Base-by-base conservation (phyloP, 2,797 vertebrate species). In the Morus bassanus region DNA sequence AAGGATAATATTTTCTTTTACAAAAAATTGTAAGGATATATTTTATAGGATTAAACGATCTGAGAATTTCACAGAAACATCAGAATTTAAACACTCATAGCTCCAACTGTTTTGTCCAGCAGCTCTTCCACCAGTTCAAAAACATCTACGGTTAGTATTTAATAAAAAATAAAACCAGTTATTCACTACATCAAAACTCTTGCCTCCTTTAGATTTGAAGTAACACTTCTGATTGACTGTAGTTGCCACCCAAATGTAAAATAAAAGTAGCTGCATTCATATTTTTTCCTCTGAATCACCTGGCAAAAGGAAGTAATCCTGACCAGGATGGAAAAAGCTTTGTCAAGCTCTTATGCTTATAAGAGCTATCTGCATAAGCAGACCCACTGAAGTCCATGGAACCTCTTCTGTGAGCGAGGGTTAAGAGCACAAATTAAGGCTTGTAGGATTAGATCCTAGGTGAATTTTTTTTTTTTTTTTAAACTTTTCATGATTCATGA, bases 11-110 rank as follows among this genome's bases (percentile, higher is more conserved):
- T 85, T 95, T 96, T 95, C 95, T 97, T 95, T 97, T 97, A 98
- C 96, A 97, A 96, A 98, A 98, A 97, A 93, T 48, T 95, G 79
- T 97, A 97, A 97, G 89, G 91, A 91, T 94, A 95, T 97, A 93
- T 84, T 81, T 92, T 78, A 78, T 86, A 95, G 84, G 78, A 94
- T 95, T 93, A 94, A 98, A 96, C 95, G 97, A 96, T 98, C 97
- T 97, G 97, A 98, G 96, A 72, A 97, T 98, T 98, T 98, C 97
- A 98, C 96, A 97, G 97, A 97, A 98, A 98, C 96, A 83, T 97
- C 97, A 98, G 97, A 97, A 97, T 96, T 97, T 94, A 87, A 96
- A 96, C 93, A 96, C 96, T 96, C 77, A 60, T 96, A 97, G 88
- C 93, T 97, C 91, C 93, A 93, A 93, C 88, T 91, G 73, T 94